Evolutionary conservation across 2,888 invertebrate genomes (phyloP).

Genomic region (Melinaea marsaeus): DNA sequence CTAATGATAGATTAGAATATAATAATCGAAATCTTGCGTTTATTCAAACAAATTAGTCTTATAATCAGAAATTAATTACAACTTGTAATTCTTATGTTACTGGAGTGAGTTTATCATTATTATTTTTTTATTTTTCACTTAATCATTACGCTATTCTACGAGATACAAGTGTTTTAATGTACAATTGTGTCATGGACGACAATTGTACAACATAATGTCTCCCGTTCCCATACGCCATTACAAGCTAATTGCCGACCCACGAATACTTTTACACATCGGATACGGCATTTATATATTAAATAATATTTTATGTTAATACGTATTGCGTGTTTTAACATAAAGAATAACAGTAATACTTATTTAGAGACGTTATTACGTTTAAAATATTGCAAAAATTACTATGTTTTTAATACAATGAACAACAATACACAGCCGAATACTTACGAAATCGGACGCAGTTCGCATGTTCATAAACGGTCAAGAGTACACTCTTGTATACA

Average conservation of each 20-base stretch:
- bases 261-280: neutral
- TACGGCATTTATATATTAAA: conserved; percentile 1
- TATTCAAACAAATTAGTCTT: conserved; percentile 3
- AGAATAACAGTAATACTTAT: neutral
- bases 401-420: neutral
- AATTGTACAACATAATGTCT: conserved; percentile 53
- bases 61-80: conserved; percentile 13
- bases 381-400: neutral
- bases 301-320: neutral
- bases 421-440: conserved; percentile 2
- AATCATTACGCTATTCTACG: conserved; percentile 27
- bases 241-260: conserved; percentile 13
- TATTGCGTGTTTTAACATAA: neutral
- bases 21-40: conserved; percentile 15
- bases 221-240: conserved; percentile 19
- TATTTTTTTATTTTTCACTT: conserved; percentile 23
- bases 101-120: neutral
- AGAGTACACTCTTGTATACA: conserved; percentile 21
- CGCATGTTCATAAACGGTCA: conserved; percentile 26
- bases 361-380: neutral
- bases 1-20: conserved; percentile 27
- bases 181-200: conserved; percentile 64
- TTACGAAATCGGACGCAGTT: conserved; percentile 19
- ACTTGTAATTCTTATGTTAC: neutral
- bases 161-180: conserved; percentile 35